Evolutionary conservation across 2,113 vertebrate genomes (phyloP), one percentile per base, ranked within the genome.

Genomic region (Aegithalos caudatus): DNA sequence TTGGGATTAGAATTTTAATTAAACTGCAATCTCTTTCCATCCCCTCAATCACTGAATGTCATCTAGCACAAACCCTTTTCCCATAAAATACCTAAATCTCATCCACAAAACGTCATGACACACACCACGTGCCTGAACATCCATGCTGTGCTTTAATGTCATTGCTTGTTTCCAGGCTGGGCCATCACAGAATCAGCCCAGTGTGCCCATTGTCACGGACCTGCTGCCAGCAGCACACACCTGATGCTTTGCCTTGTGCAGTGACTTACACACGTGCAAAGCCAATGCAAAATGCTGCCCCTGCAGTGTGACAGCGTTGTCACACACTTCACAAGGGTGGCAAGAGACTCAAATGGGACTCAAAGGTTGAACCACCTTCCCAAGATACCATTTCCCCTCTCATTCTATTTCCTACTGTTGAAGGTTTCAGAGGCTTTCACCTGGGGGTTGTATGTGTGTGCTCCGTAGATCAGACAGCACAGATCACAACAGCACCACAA

Each of bases 1-100:
- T 82, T 96, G 60, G 96, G 97, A 97, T 97, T 88, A 94, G 96
- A 97, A 97, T 98, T 97, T 98, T 97, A 98, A 98, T 98, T 97
- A 96, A 98, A 97, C 72, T 82, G 89, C 96, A 97, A 95, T 97
- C 95, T 95, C 93, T 78, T 96, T 96, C 95, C 93, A 97, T 97
- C 94, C 85, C 62, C 81, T 95, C 86, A 81, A 90, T 96, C 94
- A 90, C 73, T 9, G 50, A 95, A 91, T 64, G 74, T 51, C 82
- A 96, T 86, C 87, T 80, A 96, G 78, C 86, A 92, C 92, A 69
- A 93, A 74, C 53, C 66, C 65, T 80, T 78, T 89, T 77, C 78
- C 67, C 71, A 53, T 24, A 65, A 96, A 96, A 92, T 84, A 76
- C 57, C 81, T 81, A 95, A 93, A 89, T 83, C 88, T 94, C 86